Conservation (phyloP, 2,797 vertebrate species). For the Choloepus didactylus region DNA sequence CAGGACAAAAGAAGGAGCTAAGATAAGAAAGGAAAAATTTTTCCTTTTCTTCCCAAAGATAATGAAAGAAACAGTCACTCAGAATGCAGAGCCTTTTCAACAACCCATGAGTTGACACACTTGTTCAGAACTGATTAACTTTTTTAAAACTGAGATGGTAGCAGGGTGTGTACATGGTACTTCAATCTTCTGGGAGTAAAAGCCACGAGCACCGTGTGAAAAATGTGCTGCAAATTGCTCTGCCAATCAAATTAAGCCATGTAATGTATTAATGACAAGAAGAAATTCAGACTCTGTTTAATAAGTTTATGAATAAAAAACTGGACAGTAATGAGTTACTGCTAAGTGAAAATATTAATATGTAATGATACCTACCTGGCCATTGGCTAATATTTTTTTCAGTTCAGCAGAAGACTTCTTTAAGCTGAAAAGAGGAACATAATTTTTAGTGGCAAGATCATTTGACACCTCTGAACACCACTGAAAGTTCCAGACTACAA, state of each 20-base stretch:
- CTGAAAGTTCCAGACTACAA: slow-evolving; percentile 42
- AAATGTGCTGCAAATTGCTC: slow-evolving; percentile 85
- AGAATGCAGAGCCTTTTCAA: slow-evolving; percentile 69
- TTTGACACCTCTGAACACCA: background rate
- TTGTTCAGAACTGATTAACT: slow-evolving; percentile 87
- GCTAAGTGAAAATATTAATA: background rate
- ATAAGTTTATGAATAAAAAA: slow-evolving; percentile 72
- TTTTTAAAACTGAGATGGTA: slow-evolving; percentile 82
- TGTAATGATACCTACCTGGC: slow-evolving; percentile 91
- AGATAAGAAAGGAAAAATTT: slow-evolving; percentile 9
- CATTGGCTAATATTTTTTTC: slow-evolving; percentile 97
- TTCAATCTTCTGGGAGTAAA: slow-evolving; percentile 84
- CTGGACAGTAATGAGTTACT: background rate
- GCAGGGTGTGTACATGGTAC: slow-evolving; percentile 69
- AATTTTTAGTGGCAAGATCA: slow-evolving; percentile 64
- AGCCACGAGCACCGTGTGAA: slow-evolving; percentile 86
- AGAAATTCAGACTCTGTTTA: slow-evolving; percentile 67
- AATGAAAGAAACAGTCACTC: slow-evolving; percentile 67
- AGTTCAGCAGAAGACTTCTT: slow-evolving; percentile 99
- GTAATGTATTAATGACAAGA: slow-evolving; percentile 80
- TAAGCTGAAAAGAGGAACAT: slow-evolving; percentile 89
- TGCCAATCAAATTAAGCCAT: slow-evolving; percentile 86
- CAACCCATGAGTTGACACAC: slow-evolving; percentile 76
- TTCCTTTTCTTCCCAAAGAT: slow-evolving; percentile 65
- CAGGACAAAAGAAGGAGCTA: background rate